Evolutionary conservation across 2,888 invertebrate species (phyloP).

Genomic region (Eutolmus rufibarbis): DNA sequence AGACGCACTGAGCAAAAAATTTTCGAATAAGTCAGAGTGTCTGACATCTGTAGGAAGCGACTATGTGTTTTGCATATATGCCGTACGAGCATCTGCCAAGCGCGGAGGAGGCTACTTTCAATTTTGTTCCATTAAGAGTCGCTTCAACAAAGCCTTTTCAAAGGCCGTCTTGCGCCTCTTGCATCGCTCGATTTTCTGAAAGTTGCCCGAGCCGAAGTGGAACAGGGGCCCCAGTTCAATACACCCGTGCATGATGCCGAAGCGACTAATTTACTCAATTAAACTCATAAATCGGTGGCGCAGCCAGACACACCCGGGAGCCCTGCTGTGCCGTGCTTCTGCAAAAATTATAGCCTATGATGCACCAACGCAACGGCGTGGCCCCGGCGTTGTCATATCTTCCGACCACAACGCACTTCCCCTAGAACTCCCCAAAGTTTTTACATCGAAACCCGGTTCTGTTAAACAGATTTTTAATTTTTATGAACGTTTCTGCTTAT

Average conservation of each 20-base stretch:
- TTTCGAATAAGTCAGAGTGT: not conserved
- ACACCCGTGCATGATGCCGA: constrained; percentile 18
- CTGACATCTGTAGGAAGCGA: not conserved
- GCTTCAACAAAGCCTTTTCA: not conserved
- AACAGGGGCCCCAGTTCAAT: constrained; percentile 23
- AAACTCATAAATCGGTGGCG: constrained; percentile 32
- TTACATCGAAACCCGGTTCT: not conserved
- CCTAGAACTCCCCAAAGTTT: not conserved
- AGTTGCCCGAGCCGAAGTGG: not conserved
- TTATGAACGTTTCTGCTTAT: not conserved
- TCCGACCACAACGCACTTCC: not conserved
- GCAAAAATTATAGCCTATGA: constrained; percentile 9
- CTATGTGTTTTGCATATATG: not conserved
- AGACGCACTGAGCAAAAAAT: not conserved
- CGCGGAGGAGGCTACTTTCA: constrained; percentile 1
- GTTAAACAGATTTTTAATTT: not conserved
- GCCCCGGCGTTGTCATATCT: not conserved
- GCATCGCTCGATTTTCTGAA: not conserved
- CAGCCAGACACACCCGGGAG: constrained; percentile 18
- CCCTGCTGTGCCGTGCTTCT: not conserved
- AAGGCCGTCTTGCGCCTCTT: not conserved
- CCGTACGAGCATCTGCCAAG: not conserved
- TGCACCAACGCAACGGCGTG: not conserved
- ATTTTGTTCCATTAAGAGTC: not conserved
- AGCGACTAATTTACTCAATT: constrained; percentile 33